Conservation (phyloP, 2,888 invertebrate genomes). For the Philereme transversata region DNA sequence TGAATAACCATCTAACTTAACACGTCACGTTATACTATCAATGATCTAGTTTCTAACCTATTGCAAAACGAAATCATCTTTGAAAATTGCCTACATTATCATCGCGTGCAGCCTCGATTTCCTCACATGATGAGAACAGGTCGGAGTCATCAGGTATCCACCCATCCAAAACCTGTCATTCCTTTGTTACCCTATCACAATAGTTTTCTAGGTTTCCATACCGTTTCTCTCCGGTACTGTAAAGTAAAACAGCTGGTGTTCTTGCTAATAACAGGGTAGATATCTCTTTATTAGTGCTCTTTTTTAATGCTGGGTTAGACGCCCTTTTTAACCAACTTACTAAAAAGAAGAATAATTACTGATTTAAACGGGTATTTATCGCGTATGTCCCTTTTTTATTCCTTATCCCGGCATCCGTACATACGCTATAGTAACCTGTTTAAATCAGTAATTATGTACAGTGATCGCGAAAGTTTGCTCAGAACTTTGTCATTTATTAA, state of each 20-base stretch:
- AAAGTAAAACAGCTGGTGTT: conserved; percentile 8
- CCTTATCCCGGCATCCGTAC: no score
- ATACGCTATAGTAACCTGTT: no score
- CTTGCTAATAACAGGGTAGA: not conserved
- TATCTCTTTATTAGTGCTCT: no score
- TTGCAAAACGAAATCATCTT: conserved; percentile 40
- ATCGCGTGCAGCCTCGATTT: conserved; percentile 50
- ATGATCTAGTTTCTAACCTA: conserved; percentile 38
- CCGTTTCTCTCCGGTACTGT: conserved; percentile 41
- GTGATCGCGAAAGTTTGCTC: no score
- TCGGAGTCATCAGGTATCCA: conserved; percentile 37
- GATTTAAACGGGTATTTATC: no score
- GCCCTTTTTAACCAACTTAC: no score
- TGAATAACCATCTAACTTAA: no score
- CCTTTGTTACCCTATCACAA: conserved; percentile 66
- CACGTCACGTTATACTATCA: conserved; percentile 2
- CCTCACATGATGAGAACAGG: conserved; percentile 57
- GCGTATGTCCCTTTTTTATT: no score
- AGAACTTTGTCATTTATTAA: no score
- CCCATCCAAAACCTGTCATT: conserved; percentile 63
- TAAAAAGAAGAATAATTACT: no score
- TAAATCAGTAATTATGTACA: no score
- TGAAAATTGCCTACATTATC: conserved; percentile 49
- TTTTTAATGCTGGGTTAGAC: no score
- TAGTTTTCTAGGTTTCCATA: conserved; percentile 61